Percentiles rank a stretch among this genome's conserved stretches.
These are phyloP conservation scores for Astreopora myriophthalma DNA, from an alignment of 64 coral and sea anemone species.

Conservation along the genomic window DNA sequence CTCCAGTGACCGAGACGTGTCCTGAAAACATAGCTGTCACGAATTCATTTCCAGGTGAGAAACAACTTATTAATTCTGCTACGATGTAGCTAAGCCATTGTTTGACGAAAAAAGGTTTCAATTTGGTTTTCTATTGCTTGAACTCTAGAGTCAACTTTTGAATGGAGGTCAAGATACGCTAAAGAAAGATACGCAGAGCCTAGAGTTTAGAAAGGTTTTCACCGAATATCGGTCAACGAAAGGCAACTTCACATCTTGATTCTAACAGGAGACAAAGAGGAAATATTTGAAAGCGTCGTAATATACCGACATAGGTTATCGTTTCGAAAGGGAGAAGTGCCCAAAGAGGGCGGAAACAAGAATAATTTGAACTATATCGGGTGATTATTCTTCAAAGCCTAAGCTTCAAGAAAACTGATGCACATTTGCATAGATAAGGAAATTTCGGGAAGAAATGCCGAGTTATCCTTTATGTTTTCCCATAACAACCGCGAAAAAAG, in stretches of 20 bases:
- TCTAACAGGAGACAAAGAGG: not conserved
- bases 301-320: not conserved
- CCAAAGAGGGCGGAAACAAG: conserved; percentile 54
- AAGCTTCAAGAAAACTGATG: conserved; percentile 18
- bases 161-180: not conserved
- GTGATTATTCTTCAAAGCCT: conserved; percentile 35
- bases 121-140: conserved; percentile 48
- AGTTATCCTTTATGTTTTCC: conserved; percentile 35
- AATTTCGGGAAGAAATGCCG: conserved; percentile 49
- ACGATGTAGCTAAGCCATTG: not conserved
- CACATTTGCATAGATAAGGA: conserved; percentile 94
- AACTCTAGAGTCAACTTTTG: not conserved
- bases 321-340: conserved; percentile 20
- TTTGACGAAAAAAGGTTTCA: conserved; percentile 19
- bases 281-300: not conserved
- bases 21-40: conserved; percentile 45
- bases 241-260: not conserved
- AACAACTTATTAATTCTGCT: conserved; percentile 10
- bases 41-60: conserved; percentile 73
- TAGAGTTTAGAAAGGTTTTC: not conserved
- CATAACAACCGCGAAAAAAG: conserved; percentile 52
- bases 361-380: conserved; percentile 5
- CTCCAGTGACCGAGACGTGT: conserved; percentile 64
- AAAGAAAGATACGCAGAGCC: not conserved
- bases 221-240: not conserved